phyloP scores from a whole-genome alignment of 2,113 vertebrate genomes.

The Mustela lutreola region DNA sequence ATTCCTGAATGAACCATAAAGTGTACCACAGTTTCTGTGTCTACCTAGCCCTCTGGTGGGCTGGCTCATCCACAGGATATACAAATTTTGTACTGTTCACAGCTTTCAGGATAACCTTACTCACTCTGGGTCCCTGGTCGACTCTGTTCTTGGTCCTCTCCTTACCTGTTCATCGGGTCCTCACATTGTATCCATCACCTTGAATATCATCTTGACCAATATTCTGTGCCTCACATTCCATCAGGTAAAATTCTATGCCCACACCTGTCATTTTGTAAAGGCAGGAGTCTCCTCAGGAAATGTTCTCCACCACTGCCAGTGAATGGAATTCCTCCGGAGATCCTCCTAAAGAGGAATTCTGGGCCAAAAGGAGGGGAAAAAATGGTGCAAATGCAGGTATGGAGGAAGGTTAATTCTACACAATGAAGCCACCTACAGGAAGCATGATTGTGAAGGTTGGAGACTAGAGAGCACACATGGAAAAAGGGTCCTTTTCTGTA shows the following conservation, averaged over 20 bases:
- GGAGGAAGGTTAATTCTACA: neutral
- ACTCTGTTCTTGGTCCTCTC: neutral
- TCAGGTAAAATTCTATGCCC: neutral
- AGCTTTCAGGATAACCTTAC: neutral
- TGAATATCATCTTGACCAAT: neutral
- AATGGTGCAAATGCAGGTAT: neutral
- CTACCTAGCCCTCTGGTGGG: neutral
- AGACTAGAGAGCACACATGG: neutral
- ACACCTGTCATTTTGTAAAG: neutral
- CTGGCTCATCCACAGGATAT: neutral
- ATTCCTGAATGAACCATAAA: neutral
- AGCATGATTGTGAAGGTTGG: neutral
- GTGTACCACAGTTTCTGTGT: neutral
- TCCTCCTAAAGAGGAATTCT: neutral
- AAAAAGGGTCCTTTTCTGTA: neutral
- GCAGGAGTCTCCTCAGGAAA: neutral
- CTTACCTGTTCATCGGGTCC: neutral
- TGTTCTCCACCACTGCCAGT: neutral
- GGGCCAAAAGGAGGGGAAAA: neutral
- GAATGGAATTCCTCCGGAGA: neutral
- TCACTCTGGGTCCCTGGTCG: neutral
- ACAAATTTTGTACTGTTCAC: neutral
- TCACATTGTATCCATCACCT: neutral
- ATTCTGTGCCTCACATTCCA: neutral
- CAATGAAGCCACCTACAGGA: neutral